Evolutionary conservation across 2,888 invertebrate genomes (phyloP).

Genomic region (Ectemnius continuus): DNA sequence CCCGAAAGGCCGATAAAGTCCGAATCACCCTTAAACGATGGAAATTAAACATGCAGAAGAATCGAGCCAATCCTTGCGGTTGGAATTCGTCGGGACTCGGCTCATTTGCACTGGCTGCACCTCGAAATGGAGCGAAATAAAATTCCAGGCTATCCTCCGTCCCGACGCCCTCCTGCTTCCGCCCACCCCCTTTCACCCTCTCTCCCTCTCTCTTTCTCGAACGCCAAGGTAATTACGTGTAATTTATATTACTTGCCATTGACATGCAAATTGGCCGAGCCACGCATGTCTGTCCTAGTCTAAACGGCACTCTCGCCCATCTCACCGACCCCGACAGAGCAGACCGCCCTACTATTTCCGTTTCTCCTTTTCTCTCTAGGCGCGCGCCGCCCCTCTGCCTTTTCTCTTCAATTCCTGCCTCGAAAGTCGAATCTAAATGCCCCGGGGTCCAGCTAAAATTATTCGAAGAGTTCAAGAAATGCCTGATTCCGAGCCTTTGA

Average conservation of each 20-base stretch:
- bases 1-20: neutral
- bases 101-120: conserved; percentile 61
- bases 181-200: no score
- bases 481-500: no score
- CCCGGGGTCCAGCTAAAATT: conserved; percentile 13
- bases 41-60: conserved; percentile 23
- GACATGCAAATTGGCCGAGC: conserved; percentile 74
- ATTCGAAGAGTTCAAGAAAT: conserved; percentile 9
- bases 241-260: conserved; percentile 78
- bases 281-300: conserved; percentile 63
- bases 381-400: neutral
- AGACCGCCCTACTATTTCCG: conserved; percentile 28
- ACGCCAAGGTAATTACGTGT: conserved; percentile 75
- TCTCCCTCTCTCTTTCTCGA: conserved; percentile 52
- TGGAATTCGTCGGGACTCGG: conserved; percentile 16
- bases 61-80: conserved; percentile 32
- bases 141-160: conserved; percentile 64
- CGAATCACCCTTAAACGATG: conserved; percentile 18
- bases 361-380: conserved; percentile 16
- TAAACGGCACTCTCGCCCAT: conserved; percentile 31
- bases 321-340: conserved; percentile 29
- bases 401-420: no score
- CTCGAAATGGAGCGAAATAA: conserved; percentile 70
- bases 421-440: no score
- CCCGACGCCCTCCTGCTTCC: no score